A percentile compares a stretch with the other conserved stretches of the same genome.
Conservation (phyloP, 2,888 invertebrate genomes). For the Boloria selene region DNA sequence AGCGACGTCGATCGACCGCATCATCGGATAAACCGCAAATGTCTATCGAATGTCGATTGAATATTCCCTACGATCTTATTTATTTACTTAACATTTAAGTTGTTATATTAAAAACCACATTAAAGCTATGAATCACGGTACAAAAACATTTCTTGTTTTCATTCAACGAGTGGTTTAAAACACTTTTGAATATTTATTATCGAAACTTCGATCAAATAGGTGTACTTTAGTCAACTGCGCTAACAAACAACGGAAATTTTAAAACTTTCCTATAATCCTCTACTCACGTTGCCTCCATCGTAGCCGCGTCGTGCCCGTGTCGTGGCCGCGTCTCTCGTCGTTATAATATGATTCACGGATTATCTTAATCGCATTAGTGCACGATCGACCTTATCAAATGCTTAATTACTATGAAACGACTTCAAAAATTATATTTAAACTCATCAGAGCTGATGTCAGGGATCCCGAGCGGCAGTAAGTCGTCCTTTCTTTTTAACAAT, state of each 20-base stretch:
- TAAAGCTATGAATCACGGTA: too few species aligned
- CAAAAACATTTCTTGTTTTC: too few species aligned
- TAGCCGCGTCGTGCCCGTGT: background rate
- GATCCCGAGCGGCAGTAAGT: slow-evolving; percentile 1
- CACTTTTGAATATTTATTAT: too few species aligned
- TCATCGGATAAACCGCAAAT: slow-evolving; percentile 6
- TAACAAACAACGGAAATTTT: too few species aligned
- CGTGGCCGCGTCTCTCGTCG: background rate
- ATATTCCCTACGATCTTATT: background rate
- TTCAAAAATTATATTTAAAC: slow-evolving; percentile 13
- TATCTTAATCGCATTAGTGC: slow-evolving; percentile 50
- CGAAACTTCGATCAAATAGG: too few species aligned
- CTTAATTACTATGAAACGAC: slow-evolving; percentile 52
- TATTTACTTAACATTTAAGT: too few species aligned
- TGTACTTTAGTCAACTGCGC: too few species aligned
- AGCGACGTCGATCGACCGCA: slow-evolving; percentile 7
- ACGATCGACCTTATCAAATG: slow-evolving; percentile 48
- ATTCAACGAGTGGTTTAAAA: too few species aligned
- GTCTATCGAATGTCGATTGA: slow-evolving; percentile 2
- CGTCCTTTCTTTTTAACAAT: background rate
- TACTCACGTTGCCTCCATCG: background rate
- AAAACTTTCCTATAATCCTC: background rate
- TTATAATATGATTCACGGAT: slow-evolving; percentile 34
- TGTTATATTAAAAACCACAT: too few species aligned
- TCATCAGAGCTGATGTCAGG: slow-evolving; percentile 9